Evolutionary conservation across 2,888 invertebrate genomes (phyloP).

Genomic region (Cataglyphis cursor): DNA sequence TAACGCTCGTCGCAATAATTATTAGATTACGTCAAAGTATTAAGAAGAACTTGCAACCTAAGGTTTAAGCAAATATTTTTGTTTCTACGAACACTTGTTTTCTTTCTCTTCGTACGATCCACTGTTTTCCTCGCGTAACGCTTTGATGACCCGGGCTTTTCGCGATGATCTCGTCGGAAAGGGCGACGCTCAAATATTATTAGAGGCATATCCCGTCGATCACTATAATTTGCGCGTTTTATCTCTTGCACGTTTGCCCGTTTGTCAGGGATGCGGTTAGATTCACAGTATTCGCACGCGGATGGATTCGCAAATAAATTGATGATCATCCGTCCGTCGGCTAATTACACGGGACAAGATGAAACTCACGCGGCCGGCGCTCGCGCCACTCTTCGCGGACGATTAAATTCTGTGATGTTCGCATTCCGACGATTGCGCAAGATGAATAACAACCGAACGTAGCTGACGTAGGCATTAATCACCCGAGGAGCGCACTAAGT

Average conservation of each 20-base stretch:
- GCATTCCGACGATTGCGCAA: constrained; percentile 73
- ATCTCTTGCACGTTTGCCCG: constrained; percentile 4
- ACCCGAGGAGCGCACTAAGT: constrained; percentile 44
- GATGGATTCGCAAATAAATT: constrained; percentile 56
- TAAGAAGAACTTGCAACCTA: not conserved
- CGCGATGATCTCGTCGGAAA: constrained; percentile 21
- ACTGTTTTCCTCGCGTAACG: constrained; percentile 12
- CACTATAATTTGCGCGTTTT: constrained; percentile 35
- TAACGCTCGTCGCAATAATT: constrained; percentile 4
- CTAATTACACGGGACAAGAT: constrained; percentile 68
- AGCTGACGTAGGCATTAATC: constrained; percentile 68
- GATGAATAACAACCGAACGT: constrained; percentile 62
- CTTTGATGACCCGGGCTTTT: not conserved
- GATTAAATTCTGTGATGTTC: constrained; percentile 70
- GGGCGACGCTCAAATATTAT: constrained; percentile 16
- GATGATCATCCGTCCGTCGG: constrained; percentile 53
- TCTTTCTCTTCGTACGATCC: not conserved
- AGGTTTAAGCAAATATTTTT: constrained; percentile 37
- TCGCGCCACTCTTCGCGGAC: constrained; percentile 52
- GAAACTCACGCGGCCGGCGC: constrained; percentile 55
- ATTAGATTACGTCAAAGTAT: not conserved
- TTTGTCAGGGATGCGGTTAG: constrained; percentile 36
- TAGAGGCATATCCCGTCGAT: constrained; percentile 25
- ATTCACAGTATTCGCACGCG: constrained; percentile 10
- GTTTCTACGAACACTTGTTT: constrained; percentile 36